Evolutionary conservation across 2,888 invertebrate species (phyloP), one percentile per base, ranked within the genome.

Genomic region (Tineola bisselliella): DNA sequence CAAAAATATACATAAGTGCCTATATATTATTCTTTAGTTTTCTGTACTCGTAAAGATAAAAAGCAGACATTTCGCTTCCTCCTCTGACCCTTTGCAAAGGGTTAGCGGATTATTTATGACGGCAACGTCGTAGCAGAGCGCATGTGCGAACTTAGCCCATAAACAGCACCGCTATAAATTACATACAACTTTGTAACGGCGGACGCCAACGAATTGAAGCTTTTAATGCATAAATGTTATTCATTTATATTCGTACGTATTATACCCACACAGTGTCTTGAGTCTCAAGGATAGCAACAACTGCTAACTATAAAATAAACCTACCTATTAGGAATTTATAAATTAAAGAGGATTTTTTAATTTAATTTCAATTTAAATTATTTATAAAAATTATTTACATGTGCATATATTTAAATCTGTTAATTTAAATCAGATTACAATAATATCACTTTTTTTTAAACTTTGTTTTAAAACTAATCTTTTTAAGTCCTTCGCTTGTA

Each of bases 121-220:
- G 64, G 64, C 70, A 70, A 72, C 70, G 74, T 68, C 69, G 70
- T 68, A 66, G 63, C 70, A 66, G 67, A 67, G 74, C 73, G 73
- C 77, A 83, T 82, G 79, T 81, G 84, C 78, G 79, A 83, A 80
- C 79, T 79, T 74, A 71, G 74, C 68, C 76, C 77, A 78, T 84
- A 84, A 83, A 84, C 70, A 67, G 67, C 65, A 65, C 67, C 65
- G 70, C 65, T 76, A 75, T 84, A 84, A 84, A 84, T 84, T 81
- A 82, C 71, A 65, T 66, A 77, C 83, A 83, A 84, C 84, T 78
- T 81, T 84, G 84, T 81, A 72, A 31, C 57, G 31, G 30, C 33
- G 30, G 54, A 54, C 54, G 54, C n/a, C 19, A 54, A 54, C 25
- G 25, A 18, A 54, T 54, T 54, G 54, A 54, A 18, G 13, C 48